Conservation (phyloP, 2,888 invertebrate genomes). For the Lepidonotus clava region DNA sequence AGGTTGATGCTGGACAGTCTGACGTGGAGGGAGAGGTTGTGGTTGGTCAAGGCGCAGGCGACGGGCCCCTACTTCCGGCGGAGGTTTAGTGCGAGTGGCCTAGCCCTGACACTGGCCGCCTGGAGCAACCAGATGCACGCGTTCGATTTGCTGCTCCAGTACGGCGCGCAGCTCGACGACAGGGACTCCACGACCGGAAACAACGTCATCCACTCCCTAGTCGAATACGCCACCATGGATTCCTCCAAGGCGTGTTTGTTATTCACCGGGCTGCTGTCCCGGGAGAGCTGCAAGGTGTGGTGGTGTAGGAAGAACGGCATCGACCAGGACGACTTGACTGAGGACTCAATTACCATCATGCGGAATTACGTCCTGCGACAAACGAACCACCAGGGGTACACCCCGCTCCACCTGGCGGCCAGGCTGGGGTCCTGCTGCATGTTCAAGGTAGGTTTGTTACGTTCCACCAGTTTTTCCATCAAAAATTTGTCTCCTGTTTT, state of each 20-base stretch:
- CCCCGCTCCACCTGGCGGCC: background rate
- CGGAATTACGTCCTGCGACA: background rate
- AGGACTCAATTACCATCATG: background rate
- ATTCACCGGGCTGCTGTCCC: background rate
- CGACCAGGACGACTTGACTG: background rate
- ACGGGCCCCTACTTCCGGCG: background rate
- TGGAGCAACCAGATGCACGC: background rate
- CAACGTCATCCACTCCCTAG: slow-evolving; percentile 6
- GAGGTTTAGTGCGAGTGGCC: background rate
- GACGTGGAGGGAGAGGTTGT: background rate
- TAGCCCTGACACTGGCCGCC: background rate
- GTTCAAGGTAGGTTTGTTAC: no score
- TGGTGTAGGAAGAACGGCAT: background rate
- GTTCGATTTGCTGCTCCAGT: background rate
- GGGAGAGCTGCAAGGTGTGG: background rate
- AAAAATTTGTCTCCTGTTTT: no score
- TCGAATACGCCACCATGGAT: background rate
- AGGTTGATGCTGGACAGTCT: background rate
- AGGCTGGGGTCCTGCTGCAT: background rate
- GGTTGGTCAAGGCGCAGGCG: background rate
- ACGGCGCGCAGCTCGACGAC: background rate
- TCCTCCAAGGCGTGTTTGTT: background rate
- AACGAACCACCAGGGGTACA: background rate
- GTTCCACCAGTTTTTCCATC: no score
- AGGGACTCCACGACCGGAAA: background rate